Base-by-base conservation (phyloP, 2,888 invertebrate species). In the Hyles lineata region DNA sequence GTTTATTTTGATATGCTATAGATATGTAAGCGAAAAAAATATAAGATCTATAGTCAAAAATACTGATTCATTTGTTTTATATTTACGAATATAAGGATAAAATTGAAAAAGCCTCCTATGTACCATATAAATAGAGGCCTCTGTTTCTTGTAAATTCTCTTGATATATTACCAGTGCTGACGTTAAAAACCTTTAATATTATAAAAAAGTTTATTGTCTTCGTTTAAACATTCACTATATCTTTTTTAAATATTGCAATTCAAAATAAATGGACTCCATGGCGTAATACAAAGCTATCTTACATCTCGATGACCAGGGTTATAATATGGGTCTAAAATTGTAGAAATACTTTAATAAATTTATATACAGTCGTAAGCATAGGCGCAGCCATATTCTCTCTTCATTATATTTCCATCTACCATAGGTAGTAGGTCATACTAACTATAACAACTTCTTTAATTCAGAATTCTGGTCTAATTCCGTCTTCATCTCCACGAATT, bases 1-100 rank as follows among this genome's bases (percentile, higher is more conserved):
- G 7, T 21, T 43, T 5, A 21, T 21, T 67, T 50, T 67, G 67
- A 67, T 67, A 67, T 67, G 67, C 43, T 60, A 9, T 43, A 43
- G 50, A 67, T 67, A 67, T 67, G 23, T 9, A 17, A 23, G 3
- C 21, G 21, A 50, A 21, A 2, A 8, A 43, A 8, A 11, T n/a
- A 19, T 21, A 8, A n/a, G 35, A 67, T 4, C 5, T 25, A 17
- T 17, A 32, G 19, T 62, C 19, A 32, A 19, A 62, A 32, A 62
- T 32, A 32, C n/a, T n/a, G 8, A n/a, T 55, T 55, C 5, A 17
- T 50, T 50, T 52, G 17, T n/a, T 15, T n/a, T 15, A 7, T 55
- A 7, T n/a, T n/a, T 55, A 19, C 17, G 1, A 55, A n/a, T 55
- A 55, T 55, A 11, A 19, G 19, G 55, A 55, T 7, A 19, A 55